Evolutionary conservation across 2,113 vertebrate genomes (phyloP), one percentile per base, ranked within the genome.

Genomic region (Megaceryle torquata): DNA sequence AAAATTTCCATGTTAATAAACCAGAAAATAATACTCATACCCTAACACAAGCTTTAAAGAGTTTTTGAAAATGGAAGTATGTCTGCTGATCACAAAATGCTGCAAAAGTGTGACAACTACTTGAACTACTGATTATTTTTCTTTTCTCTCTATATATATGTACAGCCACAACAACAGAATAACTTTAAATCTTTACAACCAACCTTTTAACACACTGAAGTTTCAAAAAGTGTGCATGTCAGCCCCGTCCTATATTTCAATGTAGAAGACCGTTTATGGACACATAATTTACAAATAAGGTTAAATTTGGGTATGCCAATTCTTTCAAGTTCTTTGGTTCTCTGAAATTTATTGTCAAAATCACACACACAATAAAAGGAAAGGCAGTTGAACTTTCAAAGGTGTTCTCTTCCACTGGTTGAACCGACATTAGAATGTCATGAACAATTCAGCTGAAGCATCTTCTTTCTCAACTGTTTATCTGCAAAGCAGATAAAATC

Each of bases 171-270:
- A 44, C 6, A 89, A 64, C 8, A 65, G 33, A 87, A 0, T 39
- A 78, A 54, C 4, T 19, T 63, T 67, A 57, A 33, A 79, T 21
- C n/a, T 74, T 76, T 35, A 81, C 20, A 80, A 43, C 2, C 13
- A 59, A 69, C 10, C 17, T 35, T 70, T 22, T 35, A 88, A 48
- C 8, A 24, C 9, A 56, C 13, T 8, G 35, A 86, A 65, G 5
- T 44, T 44, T 44, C 43, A 7, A 19, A 51, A 91, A 82, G 7
- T 1, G 2, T 15, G 20, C 10, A 7, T 28, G 29, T 16, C 1
- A 1, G 8, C 14, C 13, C 8, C 17, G 14, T 2, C 0, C 5
- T 10, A 20, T 29, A 51, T 28, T 60, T 80, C 33, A 76, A 1
- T 1, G 26, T 3, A 83, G 12, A 74, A 72, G 33, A 5, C 3